Conservation (phyloP, 2,113 vertebrate species). For the Prunella fulvescens region DNA sequence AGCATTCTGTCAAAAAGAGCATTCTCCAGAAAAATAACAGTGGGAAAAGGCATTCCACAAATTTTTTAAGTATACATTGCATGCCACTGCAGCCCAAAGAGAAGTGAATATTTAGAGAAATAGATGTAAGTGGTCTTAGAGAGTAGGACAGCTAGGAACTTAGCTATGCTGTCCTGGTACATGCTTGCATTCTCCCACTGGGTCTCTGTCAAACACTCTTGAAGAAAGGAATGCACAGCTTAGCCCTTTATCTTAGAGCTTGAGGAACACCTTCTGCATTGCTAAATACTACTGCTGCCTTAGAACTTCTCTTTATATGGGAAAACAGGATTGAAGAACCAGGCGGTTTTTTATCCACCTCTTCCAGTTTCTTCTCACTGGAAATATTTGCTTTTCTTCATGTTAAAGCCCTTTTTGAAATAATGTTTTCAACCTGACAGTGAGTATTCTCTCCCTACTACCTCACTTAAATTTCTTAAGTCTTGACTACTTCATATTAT, state of each 20-base stretch:
- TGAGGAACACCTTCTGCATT: neutral
- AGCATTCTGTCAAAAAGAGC: neutral
- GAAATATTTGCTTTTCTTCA: neutral
- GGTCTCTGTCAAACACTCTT: neutral
- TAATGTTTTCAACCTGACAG: neutral
- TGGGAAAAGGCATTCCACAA: neutral
- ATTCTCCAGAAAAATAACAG: neutral
- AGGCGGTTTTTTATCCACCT: fast-evolving
- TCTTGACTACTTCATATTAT: neutral
- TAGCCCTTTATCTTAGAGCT: neutral
- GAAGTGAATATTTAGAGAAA: neutral
- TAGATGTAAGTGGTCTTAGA: neutral
- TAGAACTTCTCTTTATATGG: neutral
- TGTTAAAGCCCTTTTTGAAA: neutral
- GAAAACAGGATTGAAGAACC: neutral
- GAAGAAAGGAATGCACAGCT: neutral
- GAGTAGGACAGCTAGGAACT: neutral
- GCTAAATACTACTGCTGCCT: neutral
- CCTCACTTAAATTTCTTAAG: neutral
- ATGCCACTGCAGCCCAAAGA: neutral
- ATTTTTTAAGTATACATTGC: neutral
- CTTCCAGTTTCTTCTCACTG: neutral
- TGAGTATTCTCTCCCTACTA: neutral
- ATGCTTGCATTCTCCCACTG: neutral
- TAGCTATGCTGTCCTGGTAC: neutral